Percentiles rank a stretch among this genome's conserved stretches.
phyloP scores from a whole-genome alignment of 2,888 invertebrate species.

The Sinodicranocentrus sp. region DNA sequence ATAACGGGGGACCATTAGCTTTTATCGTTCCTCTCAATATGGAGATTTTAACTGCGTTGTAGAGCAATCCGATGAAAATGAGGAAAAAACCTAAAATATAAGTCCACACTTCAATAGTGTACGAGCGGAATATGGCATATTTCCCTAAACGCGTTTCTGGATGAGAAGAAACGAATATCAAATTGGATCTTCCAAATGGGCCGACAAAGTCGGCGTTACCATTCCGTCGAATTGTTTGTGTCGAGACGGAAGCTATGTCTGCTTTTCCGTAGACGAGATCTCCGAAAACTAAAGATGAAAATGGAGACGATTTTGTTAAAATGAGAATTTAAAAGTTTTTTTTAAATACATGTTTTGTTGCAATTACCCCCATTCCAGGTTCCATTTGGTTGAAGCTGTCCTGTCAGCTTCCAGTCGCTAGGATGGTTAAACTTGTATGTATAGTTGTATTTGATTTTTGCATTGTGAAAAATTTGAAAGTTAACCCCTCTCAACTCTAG shows the following conservation, averaged over 20 bases:
- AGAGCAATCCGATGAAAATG: conserved; percentile 30
- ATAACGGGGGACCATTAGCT: background rate
- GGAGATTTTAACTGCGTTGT: background rate
- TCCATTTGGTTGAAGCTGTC: conserved; percentile 55
- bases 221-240: conserved; percentile 55
- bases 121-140: conserved; percentile 53
- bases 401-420: conserved; percentile 54
- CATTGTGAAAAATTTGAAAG: conserved; percentile 54
- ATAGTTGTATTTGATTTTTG: conserved; percentile 48
- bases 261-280: conserved; percentile 54
- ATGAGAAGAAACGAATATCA: conserved; percentile 49
- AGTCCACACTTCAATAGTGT: conserved; percentile 51
- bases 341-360: background rate
- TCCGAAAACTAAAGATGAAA: conserved; percentile 46
- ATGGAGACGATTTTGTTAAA: background rate
- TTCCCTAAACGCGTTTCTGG: conserved; percentile 38
- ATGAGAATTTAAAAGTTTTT: background rate
- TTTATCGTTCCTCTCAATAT: background rate
- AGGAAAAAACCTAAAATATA: conserved; percentile 37
- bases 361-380: conserved; percentile 66
- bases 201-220: conserved; percentile 50
- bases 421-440: conserved; percentile 60
- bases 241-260: conserved; percentile 65
- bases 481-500: conserved; percentile 48
- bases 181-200: conserved; percentile 50